Evolutionary conservation across 2,797 vertebrate species (phyloP), one percentile per base, ranked within the genome.

Genomic region (Sarcophilus harrisii): DNA sequence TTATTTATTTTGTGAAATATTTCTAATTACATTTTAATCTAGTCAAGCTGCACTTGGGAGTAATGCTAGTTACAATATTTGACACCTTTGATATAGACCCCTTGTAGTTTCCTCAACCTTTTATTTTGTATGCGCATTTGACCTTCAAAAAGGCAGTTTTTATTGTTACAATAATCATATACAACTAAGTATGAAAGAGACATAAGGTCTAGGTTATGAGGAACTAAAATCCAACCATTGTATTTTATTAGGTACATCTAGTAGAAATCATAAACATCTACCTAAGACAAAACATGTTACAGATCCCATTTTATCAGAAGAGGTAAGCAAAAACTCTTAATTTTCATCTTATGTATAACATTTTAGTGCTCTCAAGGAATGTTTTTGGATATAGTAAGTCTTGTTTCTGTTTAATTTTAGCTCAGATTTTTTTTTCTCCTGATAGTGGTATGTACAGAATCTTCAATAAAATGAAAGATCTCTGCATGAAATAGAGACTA

Each of bases 251-350:
- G 98, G 93, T 95, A 92, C 97, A 32, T 95, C 91, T 66, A 91
- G 58, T 94, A 93, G 94, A 96, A 62, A 16, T 93, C 54, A 91
- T 92, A 96, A 97, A 91, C 11, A 5, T 59, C 92, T 95, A 13
- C 45, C 90, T 97, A 94, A 96, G 58, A 45, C 62, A 5, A 96
- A 94, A 97, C 98, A 94, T 91, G 93, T 94, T 93, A 28, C 14
- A 1, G 62, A 96, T 73, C 62, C 94, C 0, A 0, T 24, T 59
- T 92, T 96, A 57, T 96, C 98, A 93, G 97, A 98, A 93, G 96
- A 93, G 94, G 98, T 99, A 98, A 98, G 98, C 96, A 94, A 93
- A 97, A n/a, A 45, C 90, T 94, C 21, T 95, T 97, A 95, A 90
- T 93, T 97, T 93, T 73, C 30, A 3, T 90, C 90, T 45, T 12